phyloP scores from a whole-genome alignment of 2,888 invertebrate genomes.

The Helobdella robusta region DNA sequence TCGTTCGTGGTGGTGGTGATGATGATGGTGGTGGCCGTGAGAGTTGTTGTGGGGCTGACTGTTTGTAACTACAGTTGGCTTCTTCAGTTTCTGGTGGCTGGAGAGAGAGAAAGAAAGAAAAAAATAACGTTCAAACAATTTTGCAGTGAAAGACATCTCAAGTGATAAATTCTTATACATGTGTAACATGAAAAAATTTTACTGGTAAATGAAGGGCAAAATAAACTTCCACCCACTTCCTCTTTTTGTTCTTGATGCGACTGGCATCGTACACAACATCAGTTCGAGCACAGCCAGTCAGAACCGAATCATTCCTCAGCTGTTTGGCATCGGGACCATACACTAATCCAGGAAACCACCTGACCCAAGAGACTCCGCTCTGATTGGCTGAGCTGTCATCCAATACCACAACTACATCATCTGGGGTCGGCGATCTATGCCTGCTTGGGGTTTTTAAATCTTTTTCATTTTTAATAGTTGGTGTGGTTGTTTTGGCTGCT shows the following conservation, averaged over 20 bases:
- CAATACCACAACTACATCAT: constrained; percentile 19
- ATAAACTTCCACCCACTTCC: background rate
- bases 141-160: too few relatives aligned
- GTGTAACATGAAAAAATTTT: too few relatives aligned
- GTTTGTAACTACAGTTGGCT: too few relatives aligned
- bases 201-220: background rate
- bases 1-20: background rate
- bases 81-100: too few relatives aligned
- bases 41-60: background rate
- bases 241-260: constrained; percentile 14
- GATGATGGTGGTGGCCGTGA: background rate
- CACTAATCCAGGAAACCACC: constrained; percentile 14
- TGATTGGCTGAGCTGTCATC: constrained; percentile 16
- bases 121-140: too few relatives aligned
- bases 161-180: too few relatives aligned
- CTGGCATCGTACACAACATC: constrained; percentile 19
- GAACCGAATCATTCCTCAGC: constrained; percentile 1
- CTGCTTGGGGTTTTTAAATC: background rate
- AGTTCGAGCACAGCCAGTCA: constrained; percentile 19
- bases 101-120: too few relatives aligned
- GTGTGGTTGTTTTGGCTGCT: background rate
- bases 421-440: constrained; percentile 19
- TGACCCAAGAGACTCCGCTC: constrained; percentile 15
- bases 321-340: constrained; percentile 10
- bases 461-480: constrained; percentile 4